phyloP scores from a whole-genome alignment of 2,113 vertebrate genomes.

The Petaurus breviceps region DNA sequence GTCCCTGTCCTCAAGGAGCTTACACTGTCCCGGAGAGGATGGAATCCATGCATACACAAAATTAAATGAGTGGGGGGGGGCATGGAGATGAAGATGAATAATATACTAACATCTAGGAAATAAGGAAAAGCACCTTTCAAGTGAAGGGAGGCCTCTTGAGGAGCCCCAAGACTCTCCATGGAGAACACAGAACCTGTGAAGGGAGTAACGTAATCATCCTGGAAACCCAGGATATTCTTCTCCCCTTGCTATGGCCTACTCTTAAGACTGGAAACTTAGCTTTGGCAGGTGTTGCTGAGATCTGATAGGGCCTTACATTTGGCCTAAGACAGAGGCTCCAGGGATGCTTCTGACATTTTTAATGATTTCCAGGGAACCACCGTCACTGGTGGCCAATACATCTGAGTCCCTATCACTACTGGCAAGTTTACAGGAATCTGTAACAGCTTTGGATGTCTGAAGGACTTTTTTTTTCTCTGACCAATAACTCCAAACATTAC shows the following conservation, averaged over 20 bases:
- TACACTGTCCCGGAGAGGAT: not conserved
- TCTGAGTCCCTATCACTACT: not conserved
- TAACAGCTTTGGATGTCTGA: not conserved
- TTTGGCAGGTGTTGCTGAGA: not conserved
- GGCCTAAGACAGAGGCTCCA: not conserved
- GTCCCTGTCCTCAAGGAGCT: not conserved
- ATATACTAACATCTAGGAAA: not conserved
- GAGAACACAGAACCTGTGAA: not conserved
- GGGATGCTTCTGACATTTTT: not conserved
- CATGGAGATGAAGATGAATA: not conserved
- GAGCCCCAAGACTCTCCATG: not conserved
- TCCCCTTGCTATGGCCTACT: not conserved
- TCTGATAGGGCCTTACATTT: not conserved
- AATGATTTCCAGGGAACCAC: not conserved
- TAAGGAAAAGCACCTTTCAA: not conserved
- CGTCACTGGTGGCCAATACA: rapidly evolving
- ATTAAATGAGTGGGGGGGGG: not conserved
- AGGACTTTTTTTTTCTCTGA: not conserved
- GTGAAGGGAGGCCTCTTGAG: not conserved
- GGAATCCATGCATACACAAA: not conserved
- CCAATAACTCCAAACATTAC: not conserved
- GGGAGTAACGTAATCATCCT: not conserved
- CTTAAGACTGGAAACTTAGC: not conserved
- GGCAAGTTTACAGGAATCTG: not conserved
- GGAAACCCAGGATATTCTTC: not conserved